These are phyloP conservation scores for Nephotettix cincticeps DNA, from an alignment of 1,140 invertebrate genomes.

Conservation along the genomic window DNA sequence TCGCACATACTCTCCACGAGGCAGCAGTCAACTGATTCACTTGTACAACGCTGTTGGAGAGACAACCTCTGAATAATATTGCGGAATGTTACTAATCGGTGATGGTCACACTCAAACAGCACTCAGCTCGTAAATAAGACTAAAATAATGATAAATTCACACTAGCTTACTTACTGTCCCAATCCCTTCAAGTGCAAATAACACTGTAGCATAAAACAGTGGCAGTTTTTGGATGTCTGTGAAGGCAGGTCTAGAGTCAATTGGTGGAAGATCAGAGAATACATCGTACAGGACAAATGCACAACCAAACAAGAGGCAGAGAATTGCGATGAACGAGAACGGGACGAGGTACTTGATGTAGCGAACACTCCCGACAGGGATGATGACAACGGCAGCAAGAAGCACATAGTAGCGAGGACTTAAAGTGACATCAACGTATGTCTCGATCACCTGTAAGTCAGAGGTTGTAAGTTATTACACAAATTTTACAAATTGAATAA, in stretches of 20 bases:
- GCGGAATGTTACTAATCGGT: too few species aligned
- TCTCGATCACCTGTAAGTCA: too few species aligned
- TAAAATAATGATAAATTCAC: too few species aligned
- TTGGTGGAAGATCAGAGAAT: constrained; percentile 57
- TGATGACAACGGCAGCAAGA: constrained; percentile 52
- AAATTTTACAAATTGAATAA: too few species aligned
- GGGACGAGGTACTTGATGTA: constrained; percentile 78
- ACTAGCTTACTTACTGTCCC: constrained; percentile 66
- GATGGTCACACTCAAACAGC: too few species aligned
- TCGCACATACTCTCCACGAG: too few species aligned
- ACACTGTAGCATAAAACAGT: constrained; percentile 79
- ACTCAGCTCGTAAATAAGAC: too few species aligned
- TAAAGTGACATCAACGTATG: neutral
- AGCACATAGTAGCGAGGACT: neutral
- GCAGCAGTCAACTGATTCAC: too few species aligned
- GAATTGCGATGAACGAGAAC: constrained; percentile 76
- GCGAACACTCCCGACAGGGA: constrained; percentile 64
- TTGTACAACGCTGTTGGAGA: too few species aligned
- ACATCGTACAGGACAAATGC: constrained; percentile 68
- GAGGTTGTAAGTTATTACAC: too few species aligned
- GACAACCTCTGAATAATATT: too few species aligned
- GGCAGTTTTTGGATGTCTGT: constrained; percentile 58
- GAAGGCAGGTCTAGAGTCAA: constrained; percentile 56
- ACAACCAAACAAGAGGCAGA: constrained; percentile 65
- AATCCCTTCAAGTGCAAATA: constrained; percentile 88